Evolutionary conservation across 1,140 invertebrate genomes (phyloP), one percentile per base, ranked within the genome.

Genomic region (Cherax quadricarinatus): DNA sequence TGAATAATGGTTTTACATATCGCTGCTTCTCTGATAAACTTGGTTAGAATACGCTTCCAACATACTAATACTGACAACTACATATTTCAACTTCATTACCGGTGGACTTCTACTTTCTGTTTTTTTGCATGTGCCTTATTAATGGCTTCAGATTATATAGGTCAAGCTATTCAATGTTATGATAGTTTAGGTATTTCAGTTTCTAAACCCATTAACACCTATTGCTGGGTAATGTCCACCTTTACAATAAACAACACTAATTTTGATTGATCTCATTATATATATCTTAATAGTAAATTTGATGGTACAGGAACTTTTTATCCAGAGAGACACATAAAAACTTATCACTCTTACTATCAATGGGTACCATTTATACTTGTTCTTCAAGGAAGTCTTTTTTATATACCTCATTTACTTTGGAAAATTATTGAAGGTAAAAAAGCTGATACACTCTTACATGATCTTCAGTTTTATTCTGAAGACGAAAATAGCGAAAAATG

Each of bases 341-440:
- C 92, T 2, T 93, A 94, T 75, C 94, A 95, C 73, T 94, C 93
- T 73, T 99, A 99, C 95, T 99, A 99, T 95, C 98, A 96, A 93
- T 99, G 98, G 98, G 98, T 99, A 66, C 98, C 98, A 95, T 98
- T 99, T 95, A 97, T 98, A 4, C 96, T 99, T 83, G 98, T 99
- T 95, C 98, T 57, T 57, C 53, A 98, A 96, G 98, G 97, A 5
- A 95, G 98, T 12, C 95, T 98, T 18, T 98, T 98, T 95, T 98
- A 98, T 95, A 94, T 98, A 41, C 98, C 98, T 0, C 98, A 98
- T 94, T 98, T 97, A 97, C 96, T 98, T 94, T 98, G 98, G 98
- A 98, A 98, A 95, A 97, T 97, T 94, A 97, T 97, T 96, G 98
- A 98, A 95, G 97, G 98, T 94, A 93, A 91, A 66, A 90, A 73